Conservation (phyloP, 2,888 invertebrate genomes). For the Phortica magna region DNA sequence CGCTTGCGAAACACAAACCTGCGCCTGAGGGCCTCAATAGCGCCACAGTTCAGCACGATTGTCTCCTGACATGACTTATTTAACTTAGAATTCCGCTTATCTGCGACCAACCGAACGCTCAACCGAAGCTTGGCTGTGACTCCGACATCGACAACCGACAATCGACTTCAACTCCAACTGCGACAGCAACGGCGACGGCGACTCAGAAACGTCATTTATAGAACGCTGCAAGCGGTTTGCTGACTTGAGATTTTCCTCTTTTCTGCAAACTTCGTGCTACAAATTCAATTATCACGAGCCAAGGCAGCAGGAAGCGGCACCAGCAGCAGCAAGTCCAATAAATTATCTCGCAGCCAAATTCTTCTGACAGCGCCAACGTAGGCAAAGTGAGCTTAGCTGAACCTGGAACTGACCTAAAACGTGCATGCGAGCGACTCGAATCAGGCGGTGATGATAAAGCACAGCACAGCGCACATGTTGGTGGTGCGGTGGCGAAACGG, state of each 20-base stretch:
- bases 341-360: constrained; percentile 69
- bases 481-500: no score
- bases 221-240: not conserved
- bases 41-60: constrained; percentile 48
- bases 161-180: no score
- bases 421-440: not conserved
- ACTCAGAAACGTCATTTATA: constrained; percentile 19
- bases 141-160: no score
- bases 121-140: not conserved
- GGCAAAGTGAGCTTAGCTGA: constrained; percentile 30
- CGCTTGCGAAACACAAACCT: constrained; percentile 41
- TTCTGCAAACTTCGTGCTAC: constrained; percentile 44
- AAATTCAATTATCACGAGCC: constrained; percentile 72
- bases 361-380: constrained; percentile 61
- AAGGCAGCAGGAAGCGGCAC: constrained; percentile 43
- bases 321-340: constrained; percentile 57
- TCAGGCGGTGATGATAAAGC: not conserved
- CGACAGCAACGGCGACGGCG: not conserved
- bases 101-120: constrained; percentile 36
- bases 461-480: no score
- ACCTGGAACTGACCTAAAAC: constrained; percentile 39
- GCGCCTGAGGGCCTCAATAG: constrained; percentile 57
- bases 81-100: constrained; percentile 62
- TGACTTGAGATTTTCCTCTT: no score
- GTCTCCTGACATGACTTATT: constrained; percentile 68